Base-by-base conservation (phyloP, 2,888 invertebrate species). In the Hermaeophaga mercurialis region DNA sequence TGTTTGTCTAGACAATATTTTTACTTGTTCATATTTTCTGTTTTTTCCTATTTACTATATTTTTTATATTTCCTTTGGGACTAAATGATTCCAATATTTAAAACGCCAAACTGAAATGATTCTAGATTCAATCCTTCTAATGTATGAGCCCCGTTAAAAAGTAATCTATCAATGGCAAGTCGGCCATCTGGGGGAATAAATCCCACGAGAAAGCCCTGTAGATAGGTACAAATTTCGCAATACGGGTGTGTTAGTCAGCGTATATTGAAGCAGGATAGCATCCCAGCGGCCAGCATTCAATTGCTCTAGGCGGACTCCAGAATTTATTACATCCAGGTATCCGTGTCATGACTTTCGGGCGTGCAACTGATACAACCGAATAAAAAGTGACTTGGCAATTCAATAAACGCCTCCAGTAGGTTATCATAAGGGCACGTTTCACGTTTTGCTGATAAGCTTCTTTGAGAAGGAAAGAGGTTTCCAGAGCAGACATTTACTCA, bases 361-460 rank as follows among this genome's bases (percentile, higher is more conserved):
- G 54, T 55, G 52, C 62, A 61, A 56, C 61, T 45, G 59, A 57
- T 62, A 59, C 59, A 53, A 62, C 62, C 66, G 64, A 66, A 67
- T 66, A 68, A 68, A 68, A 66, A 68, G 61, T 68, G 68, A 69
- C 68, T 63, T 62, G 59, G 61, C 69, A 67, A 70, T 70, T 70
- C 68, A 70, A 70, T 70, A 70, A 70, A 64, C 63, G 63, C 65
- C 54, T 62, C 49, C 56, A 56, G 61, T 54, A 47, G 59, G 63
- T 60, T 58, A 62, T 60, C 59, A 60, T 60, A 52, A 59, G 18
- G 60, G 65, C 70, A 68, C 67, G 70, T 68, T 66, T 24, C 66
- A 67, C 66, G n/a, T n/a, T n/a, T n/a, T n/a, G n/a, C 43, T 50
- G 66, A 66, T 67, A 68, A 67, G 67, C 66, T 43, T 24, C 11